Percentiles rank a stretch among this genome's conserved stretches.
Evolutionary conservation across 1,140 invertebrate genomes (phyloP).

Genomic region (Ceratina australensis): DNA sequence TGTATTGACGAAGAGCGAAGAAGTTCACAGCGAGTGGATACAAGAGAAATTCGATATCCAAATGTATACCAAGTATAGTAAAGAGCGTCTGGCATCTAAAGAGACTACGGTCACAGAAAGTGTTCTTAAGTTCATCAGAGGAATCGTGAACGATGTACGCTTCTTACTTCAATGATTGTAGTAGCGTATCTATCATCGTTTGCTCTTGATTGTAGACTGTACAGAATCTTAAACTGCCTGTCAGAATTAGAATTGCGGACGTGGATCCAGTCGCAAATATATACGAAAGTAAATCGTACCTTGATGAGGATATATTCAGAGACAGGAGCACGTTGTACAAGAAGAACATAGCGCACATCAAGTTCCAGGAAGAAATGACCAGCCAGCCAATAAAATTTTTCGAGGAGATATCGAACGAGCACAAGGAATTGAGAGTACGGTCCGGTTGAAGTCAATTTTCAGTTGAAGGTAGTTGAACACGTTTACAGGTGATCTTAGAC

Average conservation of each 20-base stretch:
- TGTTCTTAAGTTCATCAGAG: conserved; percentile 49
- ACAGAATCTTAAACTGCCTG: conserved; percentile 31
- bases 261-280: no score
- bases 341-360: conserved; percentile 43
- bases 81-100: conserved; percentile 57
- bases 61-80: conserved; percentile 61
- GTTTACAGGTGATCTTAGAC: conserved; percentile 62
- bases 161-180: not conserved
- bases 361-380: conserved; percentile 21
- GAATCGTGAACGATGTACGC: conserved; percentile 59
- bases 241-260: conserved; percentile 8
- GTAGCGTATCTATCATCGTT: conserved; percentile 6
- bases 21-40: conserved; percentile 66
- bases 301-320: not conserved
- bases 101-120: conserved; percentile 37
- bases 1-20: conserved; percentile 56
- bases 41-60: conserved; percentile 65
- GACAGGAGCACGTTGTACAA: conserved; percentile 13
- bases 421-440: conserved; percentile 16
- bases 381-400: not conserved
- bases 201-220: conserved; percentile 46
- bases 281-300: conserved; percentile 38
- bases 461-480: no score
- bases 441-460: no score
- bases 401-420: not conserved